Base-by-base conservation (phyloP, 2,888 invertebrate genomes). In the Drosophila prolongata region DNA sequence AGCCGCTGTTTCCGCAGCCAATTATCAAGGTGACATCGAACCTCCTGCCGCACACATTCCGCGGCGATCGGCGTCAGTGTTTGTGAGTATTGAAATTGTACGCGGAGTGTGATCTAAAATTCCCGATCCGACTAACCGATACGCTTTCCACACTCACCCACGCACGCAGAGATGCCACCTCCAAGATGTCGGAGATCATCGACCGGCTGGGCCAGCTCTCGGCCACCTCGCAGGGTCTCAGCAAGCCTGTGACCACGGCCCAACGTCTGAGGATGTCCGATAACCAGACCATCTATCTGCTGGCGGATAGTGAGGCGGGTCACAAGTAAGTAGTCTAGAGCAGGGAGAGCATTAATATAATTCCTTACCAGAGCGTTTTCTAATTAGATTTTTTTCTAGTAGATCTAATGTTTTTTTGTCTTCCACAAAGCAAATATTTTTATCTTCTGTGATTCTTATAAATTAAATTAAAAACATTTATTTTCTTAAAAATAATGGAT, bases 121-220 rank as follows among this genome's bases (percentile, higher is more conserved):
- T 8, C 42, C 52, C 49, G 44, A n/a, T 69, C 64, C 69, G 62
- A 72, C 72, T 78, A 71, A 77, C 77, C 80, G 76, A 70, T 83
- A 66, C 79, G 57, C 46, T 80, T 83, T 81, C 75, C 80, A 79
- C 78, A 86, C 81, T 93, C 80, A 57, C 52, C n/a, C 76, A 74
- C 68, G 34, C 55, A 10, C 49, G 49, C 79, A 95, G 95, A 92
- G 94, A 95, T 90, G 93, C 93, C 73, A 94, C 94, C 76, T 93
- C 93, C 52, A 94, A 94, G 88, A 92, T 95, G 77, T 93, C 94
- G 1, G 94, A 94, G 85, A 92, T 96, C 49, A 93, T 97, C 35
- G 95, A 96, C 90, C 93, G 92, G 9, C 93, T 97, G 89, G 97
- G 97, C 0, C 94, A 94, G 90, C 94, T 95, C 61, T 97, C 97